These are phyloP conservation scores for Passer montanus DNA, from an alignment of 2,113 vertebrate species.

Conservation along the genomic window DNA sequence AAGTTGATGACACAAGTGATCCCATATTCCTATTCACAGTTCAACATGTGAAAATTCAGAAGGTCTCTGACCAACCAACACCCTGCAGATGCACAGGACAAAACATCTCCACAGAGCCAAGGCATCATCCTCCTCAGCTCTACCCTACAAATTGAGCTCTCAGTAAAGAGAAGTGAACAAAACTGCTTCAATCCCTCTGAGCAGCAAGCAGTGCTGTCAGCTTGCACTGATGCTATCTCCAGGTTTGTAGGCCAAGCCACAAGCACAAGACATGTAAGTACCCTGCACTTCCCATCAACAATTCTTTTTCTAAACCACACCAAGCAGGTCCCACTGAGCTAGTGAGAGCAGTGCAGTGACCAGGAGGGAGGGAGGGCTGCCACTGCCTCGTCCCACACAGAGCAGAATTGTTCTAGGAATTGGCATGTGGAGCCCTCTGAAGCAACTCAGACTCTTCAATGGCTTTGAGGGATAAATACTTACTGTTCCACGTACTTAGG, in stretches of 20 bases:
- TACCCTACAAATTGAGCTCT: neutral
- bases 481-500: neutral
- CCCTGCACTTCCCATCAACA: neutral
- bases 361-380: neutral
- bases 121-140: neutral
- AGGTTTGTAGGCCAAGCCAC: conserved; percentile 8
- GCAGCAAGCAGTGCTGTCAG: neutral
- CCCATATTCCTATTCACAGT: neutral
- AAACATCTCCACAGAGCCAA: neutral
- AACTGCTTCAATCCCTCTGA: neutral
- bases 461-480: neutral
- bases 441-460: neutral
- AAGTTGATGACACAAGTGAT: neutral
- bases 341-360: neutral
- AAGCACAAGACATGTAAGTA: neutral
- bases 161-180: neutral
- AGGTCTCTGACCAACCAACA: neutral
- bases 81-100: neutral
- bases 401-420: neutral
- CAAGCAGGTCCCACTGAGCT: neutral
- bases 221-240: neutral
- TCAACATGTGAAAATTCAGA: neutral
- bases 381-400: rapidly evolving
- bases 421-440: neutral
- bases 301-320: neutral